Percentiles rank a stretch among this genome's conserved stretches.
Conservation (phyloP, 2,113 vertebrate genomes). For the Psophia crepitans region DNA sequence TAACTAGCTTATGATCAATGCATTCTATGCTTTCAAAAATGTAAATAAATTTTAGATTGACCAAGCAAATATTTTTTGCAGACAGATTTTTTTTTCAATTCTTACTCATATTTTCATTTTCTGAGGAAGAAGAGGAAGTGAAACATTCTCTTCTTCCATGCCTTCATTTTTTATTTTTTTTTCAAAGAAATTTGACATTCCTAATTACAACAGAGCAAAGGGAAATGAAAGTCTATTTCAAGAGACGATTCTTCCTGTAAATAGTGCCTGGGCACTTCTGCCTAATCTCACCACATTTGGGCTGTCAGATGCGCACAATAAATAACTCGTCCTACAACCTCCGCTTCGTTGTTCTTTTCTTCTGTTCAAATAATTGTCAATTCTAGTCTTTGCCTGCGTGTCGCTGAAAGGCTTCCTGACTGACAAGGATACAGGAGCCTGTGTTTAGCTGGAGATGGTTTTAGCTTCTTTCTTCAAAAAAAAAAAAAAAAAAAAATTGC, state of each 20-base stretch:
- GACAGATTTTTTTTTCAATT: background rate
- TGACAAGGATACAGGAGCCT: background rate
- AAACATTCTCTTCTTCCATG: background rate
- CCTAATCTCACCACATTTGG: background rate
- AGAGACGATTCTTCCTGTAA: background rate
- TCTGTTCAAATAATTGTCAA: background rate
- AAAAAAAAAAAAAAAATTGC: background rate
- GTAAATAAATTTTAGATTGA: background rate
- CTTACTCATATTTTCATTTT: background rate
- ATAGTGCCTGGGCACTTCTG: conserved; percentile 2
- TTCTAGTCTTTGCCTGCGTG: background rate
- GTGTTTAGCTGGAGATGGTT: background rate
- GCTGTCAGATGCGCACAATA: background rate
- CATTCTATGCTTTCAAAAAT: background rate
- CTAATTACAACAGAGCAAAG: background rate
- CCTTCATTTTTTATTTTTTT: background rate
- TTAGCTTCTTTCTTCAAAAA: background rate
- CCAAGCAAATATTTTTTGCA: background rate
- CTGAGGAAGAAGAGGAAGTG: background rate
- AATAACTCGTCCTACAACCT: background rate
- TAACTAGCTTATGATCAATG: background rate
- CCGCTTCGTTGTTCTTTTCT: background rate
- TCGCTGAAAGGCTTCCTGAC: background rate
- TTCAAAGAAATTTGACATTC: background rate
- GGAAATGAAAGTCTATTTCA: background rate